Base-by-base conservation (phyloP, 2,888 invertebrate genomes). In the Thyatira batis region DNA sequence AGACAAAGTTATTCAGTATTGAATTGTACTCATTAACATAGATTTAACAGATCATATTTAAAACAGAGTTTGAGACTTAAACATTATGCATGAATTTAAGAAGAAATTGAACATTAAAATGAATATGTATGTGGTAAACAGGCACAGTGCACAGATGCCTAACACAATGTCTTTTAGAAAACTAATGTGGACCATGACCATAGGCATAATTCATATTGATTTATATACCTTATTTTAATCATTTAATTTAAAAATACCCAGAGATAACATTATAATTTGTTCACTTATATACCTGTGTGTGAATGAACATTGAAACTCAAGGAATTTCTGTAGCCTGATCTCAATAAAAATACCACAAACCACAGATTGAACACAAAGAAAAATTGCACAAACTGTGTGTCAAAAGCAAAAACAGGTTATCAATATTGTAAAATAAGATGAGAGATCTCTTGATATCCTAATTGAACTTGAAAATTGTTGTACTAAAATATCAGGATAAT, bases 401-500 rank as follows among this genome's bases (percentile, higher is more conserved):
- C 39, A 20, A 39, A 25, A 43, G 3, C 20, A 20, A 50, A 43
- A 28, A 27, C 20, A 51, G 28, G 27, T 45, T 10, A 45, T 51
- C 20, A 28, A 27, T 27, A 51, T 13, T 33, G 33, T 44, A 45
- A 49, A 49, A 23, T n/a, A 45, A 17, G 21, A 21, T 13, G 8
- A 13, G 13, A 13, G n/a, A n/a, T n/a, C n/a, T n/a, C n/a, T n/a
- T n/a, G n/a, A n/a, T n/a, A 11, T 45, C 17, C 27, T 48, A 27
- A 27, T 39, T 44, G 44, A 27, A 51, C 49, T 33, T 58, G 50
- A 39, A 55, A 53, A 52, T 52, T 30, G 46, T 43, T 57, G 50
- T 39, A 57, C 23, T 57, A 11, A 52, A 49, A 48, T 27, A 67
- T 68, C 60, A 69, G 71, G 69, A 75, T 73, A 76, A 61, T 81